Base-by-base conservation (phyloP, 1,140 invertebrate genomes). In the Achroia grisella region DNA sequence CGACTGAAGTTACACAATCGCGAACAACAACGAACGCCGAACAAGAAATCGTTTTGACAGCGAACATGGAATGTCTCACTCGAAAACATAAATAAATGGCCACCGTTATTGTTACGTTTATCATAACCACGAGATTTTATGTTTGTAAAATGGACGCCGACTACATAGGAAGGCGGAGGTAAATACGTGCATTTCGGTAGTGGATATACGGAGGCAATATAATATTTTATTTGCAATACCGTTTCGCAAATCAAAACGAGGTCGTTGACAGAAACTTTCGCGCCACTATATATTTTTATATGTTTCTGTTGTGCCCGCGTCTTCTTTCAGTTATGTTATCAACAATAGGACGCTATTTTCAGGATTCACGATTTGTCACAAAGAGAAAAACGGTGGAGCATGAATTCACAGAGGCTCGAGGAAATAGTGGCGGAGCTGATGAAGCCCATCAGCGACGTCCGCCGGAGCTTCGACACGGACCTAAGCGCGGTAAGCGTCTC, bases 81-180 rank as follows among this genome's bases (percentile, higher is more conserved):
- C 48, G 37, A 81, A 84, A 84, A 81, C 72, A 59, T 74, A 80
- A 81, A 81, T 81, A 84, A 84, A 81, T 84, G 77, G 77, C 70
- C 80, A 84, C 80, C 77, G 75, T 81, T 78, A 56, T 69, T 71
- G 53, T 81, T 80, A 80, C 74, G 71, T 73, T 81, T 59, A 70
- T 80, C 68, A 63, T 84, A 70, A 67, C 74, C 62, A 52, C 55
- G 60, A 60, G 53, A 69, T 72, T 77, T 62, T 65, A 74, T 84
- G 68, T 75, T 79, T 72, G 44, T 81, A 79, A 84, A 74, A 84
- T 84, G 80, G 80, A 84, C 64, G 80, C 71, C 67, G 71, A 72
- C 49, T 60, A 30, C 43, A 52, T 48, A 39, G 56, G 64, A 37
- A 65, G 61, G 39, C 67, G 48, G 44, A 77, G 74, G 79, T 83